These are phyloP conservation scores for Aphodius granarius DNA, from an alignment of 2,888 invertebrate genomes.

Conservation along the genomic window DNA sequence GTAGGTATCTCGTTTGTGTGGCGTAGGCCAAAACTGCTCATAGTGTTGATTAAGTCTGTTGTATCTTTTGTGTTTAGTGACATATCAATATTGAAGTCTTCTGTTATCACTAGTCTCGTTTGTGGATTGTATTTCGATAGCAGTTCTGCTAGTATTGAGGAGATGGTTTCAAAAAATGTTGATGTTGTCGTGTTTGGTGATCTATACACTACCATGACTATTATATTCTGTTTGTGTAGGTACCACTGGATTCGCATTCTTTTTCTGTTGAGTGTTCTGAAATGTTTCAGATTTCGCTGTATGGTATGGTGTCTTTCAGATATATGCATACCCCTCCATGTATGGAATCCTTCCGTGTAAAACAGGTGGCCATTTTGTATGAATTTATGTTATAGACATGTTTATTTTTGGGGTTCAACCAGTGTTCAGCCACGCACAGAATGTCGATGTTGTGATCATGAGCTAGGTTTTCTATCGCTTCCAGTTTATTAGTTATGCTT, in stretches of 20 bases:
- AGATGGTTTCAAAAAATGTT: neutral
- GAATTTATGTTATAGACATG: neutral
- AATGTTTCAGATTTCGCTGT: neutral
- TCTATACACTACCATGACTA: neutral
- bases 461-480: neutral
- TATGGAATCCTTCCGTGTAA: neutral
- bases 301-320: neutral
- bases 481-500: neutral
- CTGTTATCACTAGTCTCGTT: neutral
- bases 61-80: neutral
- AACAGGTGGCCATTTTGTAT: neutral
- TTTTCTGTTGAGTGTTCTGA: neutral
- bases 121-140: neutral
- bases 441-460: neutral
- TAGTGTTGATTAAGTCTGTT: neutral
- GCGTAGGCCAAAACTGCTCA: neutral
- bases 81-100: conserved; percentile 1
- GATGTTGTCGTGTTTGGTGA: neutral
- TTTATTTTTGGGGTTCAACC: neutral
- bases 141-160: neutral
- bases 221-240: neutral
- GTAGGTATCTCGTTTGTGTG: conserved; percentile 1
- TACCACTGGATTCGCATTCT: neutral
- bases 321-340: neutral
- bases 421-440: neutral